Evolutionary conservation across 2,113 vertebrate species (phyloP).

Genomic region (Thamnaconus septentrionalis): DNA sequence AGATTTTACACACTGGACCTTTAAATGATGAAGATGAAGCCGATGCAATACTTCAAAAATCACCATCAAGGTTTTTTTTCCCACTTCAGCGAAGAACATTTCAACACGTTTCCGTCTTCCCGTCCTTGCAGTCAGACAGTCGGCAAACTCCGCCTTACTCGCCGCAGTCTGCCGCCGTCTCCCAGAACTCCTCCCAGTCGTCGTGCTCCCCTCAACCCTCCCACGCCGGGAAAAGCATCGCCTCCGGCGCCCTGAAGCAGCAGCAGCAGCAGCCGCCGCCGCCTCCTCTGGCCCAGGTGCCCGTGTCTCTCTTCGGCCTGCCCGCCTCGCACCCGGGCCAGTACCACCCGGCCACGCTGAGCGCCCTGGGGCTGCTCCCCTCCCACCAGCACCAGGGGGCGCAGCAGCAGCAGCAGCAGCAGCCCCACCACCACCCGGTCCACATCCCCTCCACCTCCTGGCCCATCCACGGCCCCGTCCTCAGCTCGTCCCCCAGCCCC

Average conservation of each 20-base stretch:
- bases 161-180: conserved; percentile 84
- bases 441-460: conserved; percentile 86
- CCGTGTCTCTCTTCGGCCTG: conserved; percentile 88
- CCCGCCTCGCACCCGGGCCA: conserved; percentile 86
- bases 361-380: conserved; percentile 86
- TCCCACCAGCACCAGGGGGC: conserved; percentile 71
- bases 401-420: conserved; percentile 39
- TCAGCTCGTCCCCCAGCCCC: conserved; percentile 77
- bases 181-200: conserved; percentile 83
- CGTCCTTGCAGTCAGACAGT: conserved; percentile 85
- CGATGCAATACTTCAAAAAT: too few species aligned
- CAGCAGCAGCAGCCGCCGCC: too few species aligned
- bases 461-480: conserved; percentile 90
- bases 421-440: conserved; percentile 71
- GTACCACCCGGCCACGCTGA: conserved; percentile 81
- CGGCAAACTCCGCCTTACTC: conserved; percentile 88
- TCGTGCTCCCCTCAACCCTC: conserved; percentile 81
- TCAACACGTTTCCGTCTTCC: background rate
- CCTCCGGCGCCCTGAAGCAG: conserved; percentile 64
- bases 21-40: too few species aligned
- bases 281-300: conserved; percentile 78
- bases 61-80: too few species aligned
- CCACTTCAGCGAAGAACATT: too few species aligned
- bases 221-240: conserved; percentile 73
- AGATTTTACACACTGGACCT: too few species aligned